These are phyloP conservation scores for Puffinus mauretanicus DNA, from an alignment of 2,113 vertebrate genomes.

Conservation along the genomic window DNA sequence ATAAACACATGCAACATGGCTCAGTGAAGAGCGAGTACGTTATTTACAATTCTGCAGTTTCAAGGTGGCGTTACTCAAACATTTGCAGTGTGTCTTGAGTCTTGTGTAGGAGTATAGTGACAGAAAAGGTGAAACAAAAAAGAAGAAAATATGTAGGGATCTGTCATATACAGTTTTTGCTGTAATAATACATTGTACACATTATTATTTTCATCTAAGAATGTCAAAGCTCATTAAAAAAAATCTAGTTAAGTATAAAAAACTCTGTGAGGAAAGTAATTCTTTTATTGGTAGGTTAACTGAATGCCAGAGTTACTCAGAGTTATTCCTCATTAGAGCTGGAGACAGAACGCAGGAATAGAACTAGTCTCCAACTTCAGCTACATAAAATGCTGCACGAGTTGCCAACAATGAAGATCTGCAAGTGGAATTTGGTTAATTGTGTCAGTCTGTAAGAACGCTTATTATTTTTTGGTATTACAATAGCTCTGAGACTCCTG, in stretches of 20 bases:
- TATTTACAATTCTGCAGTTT: neutral
- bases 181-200: neutral
- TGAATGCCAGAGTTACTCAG: neutral
- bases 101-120: slow-evolving; percentile 20
- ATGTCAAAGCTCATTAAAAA: slow-evolving; percentile 33
- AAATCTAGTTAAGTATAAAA: neutral
- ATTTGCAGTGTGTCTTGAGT: neutral
- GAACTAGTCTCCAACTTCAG: neutral
- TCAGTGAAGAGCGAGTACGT: neutral
- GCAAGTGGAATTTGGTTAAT: slow-evolving; percentile 46
- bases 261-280: neutral
- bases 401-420: slow-evolving; percentile 47
- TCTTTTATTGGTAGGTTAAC: slow-evolving; percentile 24
- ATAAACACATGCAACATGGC: neutral
- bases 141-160: neutral
- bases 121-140: slow-evolving; percentile 42
- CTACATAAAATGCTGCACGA: slow-evolving; percentile 3
- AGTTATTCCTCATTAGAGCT: slow-evolving; percentile 3
- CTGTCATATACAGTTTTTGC: neutral
- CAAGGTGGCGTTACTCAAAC: neutral
- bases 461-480: neutral
- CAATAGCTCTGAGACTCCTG: neutral
- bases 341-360: neutral
- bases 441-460: slow-evolving; percentile 34
- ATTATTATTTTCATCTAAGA: neutral